Conservation (phyloP, 2,888 invertebrate species). For the Adineta ricciae region DNA sequence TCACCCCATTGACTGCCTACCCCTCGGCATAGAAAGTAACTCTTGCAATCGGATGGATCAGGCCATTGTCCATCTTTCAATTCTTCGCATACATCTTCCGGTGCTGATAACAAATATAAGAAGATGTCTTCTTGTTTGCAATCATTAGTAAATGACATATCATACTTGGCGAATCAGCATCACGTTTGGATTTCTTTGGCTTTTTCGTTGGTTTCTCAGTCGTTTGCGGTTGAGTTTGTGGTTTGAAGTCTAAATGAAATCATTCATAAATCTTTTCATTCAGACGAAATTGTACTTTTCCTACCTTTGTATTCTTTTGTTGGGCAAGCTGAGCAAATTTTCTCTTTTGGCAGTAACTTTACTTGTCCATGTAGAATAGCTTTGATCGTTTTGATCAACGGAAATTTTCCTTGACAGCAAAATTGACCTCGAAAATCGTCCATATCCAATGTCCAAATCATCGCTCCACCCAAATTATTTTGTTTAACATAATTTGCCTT, state of each 20-base stretch:
- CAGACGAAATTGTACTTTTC: background rate
- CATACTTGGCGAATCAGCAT: background rate
- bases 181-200: background rate
- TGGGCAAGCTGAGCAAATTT: slow-evolving; percentile 31
- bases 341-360: slow-evolving; percentile 26
- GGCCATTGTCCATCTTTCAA: slow-evolving; percentile 33
- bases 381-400: slow-evolving; percentile 33
- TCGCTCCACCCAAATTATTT: slow-evolving; percentile 76
- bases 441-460: slow-evolving; percentile 64
- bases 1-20: slow-evolving; percentile 32
- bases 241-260: background rate
- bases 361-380: slow-evolving; percentile 29
- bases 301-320: slow-evolving; percentile 29
- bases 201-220: slow-evolving; percentile 23
- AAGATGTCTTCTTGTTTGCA: background rate
- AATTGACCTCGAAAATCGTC: slow-evolving; percentile 34
- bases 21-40: slow-evolving; percentile 30
- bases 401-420: slow-evolving; percentile 34
- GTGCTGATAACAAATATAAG: background rate
- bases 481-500: slow-evolving; percentile 70
- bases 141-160: too few species aligned
- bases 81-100: slow-evolving; percentile 33
- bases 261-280: background rate
- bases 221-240: background rate
- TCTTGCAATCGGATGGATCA: slow-evolving; percentile 30